Base-by-base conservation (phyloP, 2,888 invertebrate species). In the Eilema griseolum region DNA sequence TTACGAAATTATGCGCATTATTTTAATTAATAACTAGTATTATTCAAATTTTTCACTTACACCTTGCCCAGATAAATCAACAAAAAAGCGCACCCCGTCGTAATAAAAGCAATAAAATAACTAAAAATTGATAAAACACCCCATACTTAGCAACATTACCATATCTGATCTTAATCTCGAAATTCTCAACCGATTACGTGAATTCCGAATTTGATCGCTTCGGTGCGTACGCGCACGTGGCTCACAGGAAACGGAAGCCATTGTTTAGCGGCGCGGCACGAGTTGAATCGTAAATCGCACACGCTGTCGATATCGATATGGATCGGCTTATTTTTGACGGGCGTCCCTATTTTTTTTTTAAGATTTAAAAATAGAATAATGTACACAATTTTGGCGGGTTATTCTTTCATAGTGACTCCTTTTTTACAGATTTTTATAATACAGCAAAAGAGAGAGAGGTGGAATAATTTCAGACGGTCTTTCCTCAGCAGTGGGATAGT, bases 221-320 rank as follows among this genome's bases (percentile, higher is more conserved):
- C 75, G 76, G 72, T 80, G 84, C 82, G 82, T 75, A 69, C 67
- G 77, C 88, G 90, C 92, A 92, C 92, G 90, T 90, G 89, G 85
- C 84, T 79, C 73, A 85, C 88, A 88, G 94, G 94, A 94, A 95
- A 90, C 93, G 94, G 94, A 94, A 92, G 89, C 84, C 88, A 88
- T 90, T 92, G 92, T 92, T 91, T 89, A 84, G 85, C 81, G 79
- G 79, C 79, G 73, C 76, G 76, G 80, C 87, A 86, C 85, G 83
- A 83, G 83, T 80, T 79, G 89, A 90, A 89, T 92, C 90, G 88
- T 89, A 88, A 91, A 91, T 88, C 88, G 87, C 81, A 85, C 86
- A 80, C 77, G 41, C 37, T 83, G 83, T 85, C 87, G 85, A 83
- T 84, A 82, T 77, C 75, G 69, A 72, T 69, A 57, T 46, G 62